These are phyloP conservation scores for Silvanus unidentatus DNA, from an alignment of 2,888 invertebrate genomes.

Conservation along the genomic window DNA sequence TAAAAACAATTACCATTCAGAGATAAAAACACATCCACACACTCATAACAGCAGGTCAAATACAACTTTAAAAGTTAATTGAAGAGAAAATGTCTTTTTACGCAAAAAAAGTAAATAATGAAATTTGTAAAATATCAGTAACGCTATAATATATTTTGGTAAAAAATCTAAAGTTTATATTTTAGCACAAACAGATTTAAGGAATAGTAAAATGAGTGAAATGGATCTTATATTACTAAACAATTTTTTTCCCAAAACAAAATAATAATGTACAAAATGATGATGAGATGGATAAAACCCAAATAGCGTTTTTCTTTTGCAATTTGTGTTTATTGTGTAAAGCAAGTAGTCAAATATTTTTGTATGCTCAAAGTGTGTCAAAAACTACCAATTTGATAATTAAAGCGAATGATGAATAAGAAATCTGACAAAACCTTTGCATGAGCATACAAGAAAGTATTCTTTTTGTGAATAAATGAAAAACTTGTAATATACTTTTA, in stretches of 20 bases:
- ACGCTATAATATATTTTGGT: slow-evolving; percentile 39
- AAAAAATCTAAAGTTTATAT: slow-evolving; percentile 40
- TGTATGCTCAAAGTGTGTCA: slow-evolving; percentile 15
- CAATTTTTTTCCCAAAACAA: slow-evolving; percentile 30
- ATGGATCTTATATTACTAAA: slow-evolving; percentile 18
- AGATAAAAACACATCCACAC: too few relatives aligned
- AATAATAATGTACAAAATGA: slow-evolving; percentile 36
- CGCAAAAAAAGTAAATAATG: slow-evolving; percentile 33
- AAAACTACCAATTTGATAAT: slow-evolving; percentile 17
- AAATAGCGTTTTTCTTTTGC: slow-evolving; percentile 25
- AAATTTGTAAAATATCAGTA: slow-evolving; percentile 36
- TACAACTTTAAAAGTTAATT: slow-evolving; percentile 31
- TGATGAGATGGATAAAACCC: too few relatives aligned
- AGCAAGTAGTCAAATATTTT: slow-evolving; percentile 19
- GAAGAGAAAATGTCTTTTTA: slow-evolving; percentile 29
- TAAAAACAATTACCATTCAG: slow-evolving; percentile 6
- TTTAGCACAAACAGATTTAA: slow-evolving; percentile 33
- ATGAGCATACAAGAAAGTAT: slow-evolving; percentile 22
- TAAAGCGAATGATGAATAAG: slow-evolving; percentile 25
- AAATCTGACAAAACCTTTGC: slow-evolving; percentile 32
- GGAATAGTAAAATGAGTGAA: too few relatives aligned
- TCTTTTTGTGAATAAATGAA: slow-evolving; percentile 36
- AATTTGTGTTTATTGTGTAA: not conserved
- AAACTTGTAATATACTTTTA: slow-evolving; percentile 31
- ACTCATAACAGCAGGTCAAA: slow-evolving; percentile 36